Conservation (phyloP, 2,113 vertebrate genomes). For the Zosterops lateralis region DNA sequence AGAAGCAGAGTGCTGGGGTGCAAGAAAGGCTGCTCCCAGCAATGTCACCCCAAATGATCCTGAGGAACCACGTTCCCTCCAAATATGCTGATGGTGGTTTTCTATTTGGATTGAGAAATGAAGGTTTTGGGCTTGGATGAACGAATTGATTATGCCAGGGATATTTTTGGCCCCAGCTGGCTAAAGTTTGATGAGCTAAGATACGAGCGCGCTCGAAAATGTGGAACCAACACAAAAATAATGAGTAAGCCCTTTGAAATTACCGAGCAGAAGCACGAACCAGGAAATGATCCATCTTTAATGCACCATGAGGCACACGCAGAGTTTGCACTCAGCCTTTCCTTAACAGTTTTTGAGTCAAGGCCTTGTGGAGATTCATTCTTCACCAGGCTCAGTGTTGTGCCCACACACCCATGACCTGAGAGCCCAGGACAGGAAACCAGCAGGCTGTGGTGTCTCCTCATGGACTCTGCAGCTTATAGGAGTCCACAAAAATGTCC, state of each 20-base stretch:
- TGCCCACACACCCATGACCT: background rate
- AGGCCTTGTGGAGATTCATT: background rate
- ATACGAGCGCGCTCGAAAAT: background rate
- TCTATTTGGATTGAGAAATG: conserved; percentile 19
- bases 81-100: background rate
- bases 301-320: background rate
- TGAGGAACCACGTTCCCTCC: background rate
- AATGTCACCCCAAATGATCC: background rate
- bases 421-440: background rate
- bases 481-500: background rate
- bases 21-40: background rate
- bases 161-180: conserved; percentile 51
- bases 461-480: background rate
- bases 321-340: background rate
- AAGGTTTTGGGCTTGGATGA: conserved; percentile 29
- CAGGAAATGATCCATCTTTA: conserved; percentile 20
- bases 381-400: background rate
- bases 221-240: conserved; percentile 45
- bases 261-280: background rate
- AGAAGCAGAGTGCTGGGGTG: background rate
- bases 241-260: conserved; percentile 50
- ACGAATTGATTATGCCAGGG: conserved; percentile 4
- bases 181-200: conserved; percentile 45
- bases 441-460: background rate
- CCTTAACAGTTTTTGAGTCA: background rate